These are phyloP conservation scores for Craseonycteris thonglongyai DNA, from an alignment of 2,113 vertebrate species.

Conservation along the genomic window DNA sequence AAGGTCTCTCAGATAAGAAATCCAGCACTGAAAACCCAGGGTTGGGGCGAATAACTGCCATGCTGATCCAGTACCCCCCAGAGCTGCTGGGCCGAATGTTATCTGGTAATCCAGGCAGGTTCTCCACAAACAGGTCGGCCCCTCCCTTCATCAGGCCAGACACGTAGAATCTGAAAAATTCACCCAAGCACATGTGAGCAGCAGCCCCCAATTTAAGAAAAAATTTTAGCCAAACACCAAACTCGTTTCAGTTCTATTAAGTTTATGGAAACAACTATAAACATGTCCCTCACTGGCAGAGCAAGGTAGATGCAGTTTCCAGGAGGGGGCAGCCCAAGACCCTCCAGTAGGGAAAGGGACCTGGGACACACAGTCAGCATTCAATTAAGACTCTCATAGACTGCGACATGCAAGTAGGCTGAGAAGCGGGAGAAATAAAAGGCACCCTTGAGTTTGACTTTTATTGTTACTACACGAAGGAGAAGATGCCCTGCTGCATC, in stretches of 20 bases:
- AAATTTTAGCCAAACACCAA: neutral
- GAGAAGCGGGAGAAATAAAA: neutral
- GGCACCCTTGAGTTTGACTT: neutral
- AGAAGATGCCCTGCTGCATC: neutral
- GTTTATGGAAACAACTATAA: neutral
- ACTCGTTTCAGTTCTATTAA: neutral
- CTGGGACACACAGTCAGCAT: fast-evolving
- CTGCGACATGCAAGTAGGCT: fast-evolving
- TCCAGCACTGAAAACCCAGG: constrained; percentile 97
- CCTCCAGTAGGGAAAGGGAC: neutral
- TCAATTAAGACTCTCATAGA: neutral
- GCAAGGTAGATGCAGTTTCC: neutral
- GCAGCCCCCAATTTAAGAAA: neutral
- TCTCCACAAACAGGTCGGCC: constrained; percentile 95
- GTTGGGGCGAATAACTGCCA: constrained; percentile 86
- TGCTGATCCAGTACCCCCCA: constrained; percentile 96
- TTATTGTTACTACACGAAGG: neutral
- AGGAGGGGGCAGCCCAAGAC: neutral
- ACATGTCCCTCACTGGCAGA: neutral
- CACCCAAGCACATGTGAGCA: constrained; percentile 2
- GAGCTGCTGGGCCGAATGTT: constrained; percentile 93
- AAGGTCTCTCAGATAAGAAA: constrained; percentile 93
- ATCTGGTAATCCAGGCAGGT: constrained; percentile 95
- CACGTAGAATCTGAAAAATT: constrained; percentile 88
- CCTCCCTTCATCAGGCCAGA: constrained; percentile 96